Conservation (phyloP, 2,113 vertebrate species). For the Nyctereutes procyonoides region DNA sequence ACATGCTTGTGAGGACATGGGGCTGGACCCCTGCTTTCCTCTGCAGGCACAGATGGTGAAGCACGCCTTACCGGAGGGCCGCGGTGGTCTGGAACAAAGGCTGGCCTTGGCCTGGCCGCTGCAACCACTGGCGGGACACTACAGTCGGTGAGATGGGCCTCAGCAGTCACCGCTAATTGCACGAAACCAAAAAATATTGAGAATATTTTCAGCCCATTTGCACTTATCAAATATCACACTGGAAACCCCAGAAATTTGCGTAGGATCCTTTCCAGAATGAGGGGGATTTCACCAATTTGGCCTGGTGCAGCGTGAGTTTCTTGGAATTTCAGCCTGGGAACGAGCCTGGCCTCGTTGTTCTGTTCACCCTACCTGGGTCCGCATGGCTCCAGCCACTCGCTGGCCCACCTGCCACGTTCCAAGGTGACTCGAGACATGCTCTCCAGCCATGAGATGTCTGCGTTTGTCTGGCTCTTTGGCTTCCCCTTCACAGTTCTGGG, state of each 20-base stretch:
- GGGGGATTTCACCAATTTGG: conserved; percentile 75
- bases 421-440: conserved; percentile 68
- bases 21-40: conserved; percentile 68
- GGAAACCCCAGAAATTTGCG: conserved; percentile 57
- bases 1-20: neutral
- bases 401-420: neutral
- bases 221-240: conserved; percentile 76
- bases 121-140: neutral
- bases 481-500: conserved; percentile 76
- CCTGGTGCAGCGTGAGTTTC: conserved; percentile 63
- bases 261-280: conserved; percentile 72
- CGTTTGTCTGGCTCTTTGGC: conserved; percentile 73
- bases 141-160: conserved; percentile 40
- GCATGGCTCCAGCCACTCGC: neutral
- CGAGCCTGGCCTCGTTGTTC: neutral
- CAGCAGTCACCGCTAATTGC: neutral
- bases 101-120: conserved; percentile 8
- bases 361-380: neutral
- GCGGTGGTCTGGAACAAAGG: conserved; percentile 48
- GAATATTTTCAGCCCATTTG: conserved; percentile 76
- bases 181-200: conserved; percentile 65
- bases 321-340: neutral
- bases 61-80: conserved; percentile 60
- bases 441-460: conserved; percentile 78
- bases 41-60: conserved; percentile 67